Evolutionary conservation across 2,797 vertebrate species (phyloP), one percentile per base, ranked within the genome.

Genomic region (Tapera naevia): DNA sequence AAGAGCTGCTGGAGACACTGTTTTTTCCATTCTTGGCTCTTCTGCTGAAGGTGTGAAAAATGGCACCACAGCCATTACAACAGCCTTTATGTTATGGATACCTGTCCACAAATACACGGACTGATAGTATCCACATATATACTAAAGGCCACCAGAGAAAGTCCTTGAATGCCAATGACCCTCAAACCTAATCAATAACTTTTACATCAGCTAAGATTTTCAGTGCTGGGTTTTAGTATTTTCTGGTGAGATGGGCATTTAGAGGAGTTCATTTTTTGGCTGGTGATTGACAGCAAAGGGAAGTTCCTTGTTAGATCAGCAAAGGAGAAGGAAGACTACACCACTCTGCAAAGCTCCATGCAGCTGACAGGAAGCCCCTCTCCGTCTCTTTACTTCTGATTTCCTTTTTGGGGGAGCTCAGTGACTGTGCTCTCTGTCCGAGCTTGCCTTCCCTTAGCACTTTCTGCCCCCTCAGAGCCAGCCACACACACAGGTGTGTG

Each of bases 341-440:
- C 73, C 57, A 69, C 80, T 57, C 80, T 78, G 87, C 27, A 28
- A 33, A 61, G 81, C 97, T 97, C 97, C 88, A 94, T 95, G 86
- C 98, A 98, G 98, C 98, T 98, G 98, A 97, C 98, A 98, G 98
- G 91, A 98, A 99, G 98, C 98, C 96, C 80, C 60, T 95, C 94
- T 97, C 96, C 97, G 97, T 97, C 97, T 97, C 97, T 97, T 96
- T 97, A 97, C 94, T 96, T 98, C 97, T 97, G 24, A 98, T 98
- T 98, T 98, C 98, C 98, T 98, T 98, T 97, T 96, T 79, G 65
- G 97, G 97, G 97, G 96, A 98, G 97, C 61, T 60, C 79, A 86
- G 62, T 70, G 81, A 94, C 64, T 6, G 2, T 56, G 65, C 30
- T 45, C 6, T 33, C 32, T 58, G 32, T 46, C 53, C 27, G 32